phyloP scores from a whole-genome alignment of 2,888 invertebrate genomes.

The Rotaria socialis region DNA sequence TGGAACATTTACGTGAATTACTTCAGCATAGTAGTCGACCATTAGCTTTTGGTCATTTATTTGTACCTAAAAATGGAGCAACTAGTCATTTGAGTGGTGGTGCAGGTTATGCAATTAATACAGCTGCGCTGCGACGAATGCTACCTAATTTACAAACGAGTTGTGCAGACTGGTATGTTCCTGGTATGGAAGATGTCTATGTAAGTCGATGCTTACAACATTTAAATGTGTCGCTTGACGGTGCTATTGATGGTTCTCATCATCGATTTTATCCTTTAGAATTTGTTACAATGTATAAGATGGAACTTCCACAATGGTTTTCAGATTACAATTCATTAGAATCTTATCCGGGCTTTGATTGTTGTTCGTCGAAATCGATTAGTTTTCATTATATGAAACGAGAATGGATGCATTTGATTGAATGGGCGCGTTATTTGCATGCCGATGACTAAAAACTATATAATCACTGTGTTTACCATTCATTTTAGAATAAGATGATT shows the following conservation, averaged over 20 bases:
- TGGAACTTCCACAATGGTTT: slow-evolving; percentile 14
- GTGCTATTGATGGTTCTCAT: neutral
- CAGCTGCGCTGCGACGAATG: neutral
- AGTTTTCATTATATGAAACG: slow-evolving; percentile 8
- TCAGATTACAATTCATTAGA: neutral
- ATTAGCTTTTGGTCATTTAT: slow-evolving; percentile 16
- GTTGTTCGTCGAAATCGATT: neutral
- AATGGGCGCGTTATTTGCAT: slow-evolving; percentile 15
- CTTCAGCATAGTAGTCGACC: neutral
- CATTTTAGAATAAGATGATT: no score
- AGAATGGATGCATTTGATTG: slow-evolving; percentile 21
- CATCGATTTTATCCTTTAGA: slow-evolving; percentile 24
- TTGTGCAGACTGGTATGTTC: slow-evolving; percentile 13
- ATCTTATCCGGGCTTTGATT: neutral
- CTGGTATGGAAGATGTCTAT: slow-evolving; percentile 33
- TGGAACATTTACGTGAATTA: slow-evolving; percentile 27
- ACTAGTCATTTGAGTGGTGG: neutral
- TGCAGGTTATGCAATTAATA: slow-evolving; percentile 8
- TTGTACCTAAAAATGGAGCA: neutral
- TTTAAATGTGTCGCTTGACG: neutral
- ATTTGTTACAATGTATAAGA: neutral
- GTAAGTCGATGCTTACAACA: slow-evolving; percentile 19
- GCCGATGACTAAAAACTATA: neutral
- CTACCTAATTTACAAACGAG: neutral
- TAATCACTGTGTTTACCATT: no score